A percentile compares a stretch with the other conserved stretches of the same genome.
phyloP scores from a whole-genome alignment of 1,140 invertebrate genomes.

The Pomacea maculata region DNA sequence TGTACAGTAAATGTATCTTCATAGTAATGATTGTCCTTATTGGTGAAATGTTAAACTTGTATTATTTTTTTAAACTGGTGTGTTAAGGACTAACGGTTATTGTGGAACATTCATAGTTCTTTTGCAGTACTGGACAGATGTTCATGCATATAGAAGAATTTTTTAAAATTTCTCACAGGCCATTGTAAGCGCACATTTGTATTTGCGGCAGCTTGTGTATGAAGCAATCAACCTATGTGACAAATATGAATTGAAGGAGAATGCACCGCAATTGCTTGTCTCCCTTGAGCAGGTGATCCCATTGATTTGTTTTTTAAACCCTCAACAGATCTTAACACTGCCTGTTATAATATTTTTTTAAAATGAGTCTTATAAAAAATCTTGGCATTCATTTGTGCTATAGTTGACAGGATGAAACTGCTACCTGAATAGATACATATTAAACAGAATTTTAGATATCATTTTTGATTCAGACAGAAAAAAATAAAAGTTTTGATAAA shows the following conservation, averaged over 20 bases:
- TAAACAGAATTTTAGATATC: too few relatives aligned
- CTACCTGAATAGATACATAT: too few relatives aligned
- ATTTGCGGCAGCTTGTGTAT: conserved; percentile 49
- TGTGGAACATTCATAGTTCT: neutral
- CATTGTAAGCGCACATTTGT: conserved; percentile 48
- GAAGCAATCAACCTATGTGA: conserved; percentile 48
- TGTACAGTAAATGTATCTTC: neutral
- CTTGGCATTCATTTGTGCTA: too few relatives aligned
- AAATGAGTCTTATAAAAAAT: too few relatives aligned
- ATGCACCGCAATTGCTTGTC: conserved; percentile 35
- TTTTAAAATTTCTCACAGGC: conserved; percentile 32
- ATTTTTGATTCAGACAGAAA: too few relatives aligned
- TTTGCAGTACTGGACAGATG: neutral
- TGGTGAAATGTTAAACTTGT: too few relatives aligned
- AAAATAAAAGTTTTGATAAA: too few relatives aligned
- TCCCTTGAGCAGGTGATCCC: conserved; percentile 42
- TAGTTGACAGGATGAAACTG: too few relatives aligned
- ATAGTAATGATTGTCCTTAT: neutral
- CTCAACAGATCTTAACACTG: too few relatives aligned
- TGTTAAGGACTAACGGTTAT: neutral
- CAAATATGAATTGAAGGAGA: conserved; percentile 40
- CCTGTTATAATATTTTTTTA: too few relatives aligned
- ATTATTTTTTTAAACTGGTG: too few relatives aligned
- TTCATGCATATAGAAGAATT: too few relatives aligned
- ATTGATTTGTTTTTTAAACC: neutral